Conservation (phyloP, 1,140 invertebrate genomes). For the Pseudachorutes palmiensis region DNA sequence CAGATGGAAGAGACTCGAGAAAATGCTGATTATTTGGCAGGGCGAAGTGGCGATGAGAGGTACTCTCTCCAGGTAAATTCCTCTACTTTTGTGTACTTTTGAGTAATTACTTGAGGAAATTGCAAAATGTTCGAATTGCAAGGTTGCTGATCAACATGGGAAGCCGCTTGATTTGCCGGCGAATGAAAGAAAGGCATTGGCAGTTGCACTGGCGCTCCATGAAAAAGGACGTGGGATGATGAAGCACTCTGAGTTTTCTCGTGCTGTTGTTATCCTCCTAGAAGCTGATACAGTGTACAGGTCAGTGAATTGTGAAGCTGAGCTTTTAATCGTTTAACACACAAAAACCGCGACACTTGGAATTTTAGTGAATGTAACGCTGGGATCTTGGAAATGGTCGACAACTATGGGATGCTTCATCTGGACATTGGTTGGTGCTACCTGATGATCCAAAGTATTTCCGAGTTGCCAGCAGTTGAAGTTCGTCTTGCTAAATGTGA, state of each 20-base stretch:
- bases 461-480: constrained; percentile 62
- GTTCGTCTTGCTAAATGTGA: constrained; percentile 56
- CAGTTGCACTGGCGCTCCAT: constrained; percentile 64
- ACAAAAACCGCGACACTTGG: too few species aligned
- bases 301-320: constrained; percentile 43
- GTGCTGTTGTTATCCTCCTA: constrained; percentile 60
- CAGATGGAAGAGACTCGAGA: constrained; percentile 41
- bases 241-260: constrained; percentile 55
- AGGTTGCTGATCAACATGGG: constrained; percentile 70
- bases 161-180: constrained; percentile 58
- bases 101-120: neutral
- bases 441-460: constrained; percentile 59
- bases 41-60: constrained; percentile 31
- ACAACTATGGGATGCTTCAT: constrained; percentile 60
- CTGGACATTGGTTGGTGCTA: constrained; percentile 80
- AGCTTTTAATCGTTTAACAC: too few species aligned
- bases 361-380: constrained; percentile 61
- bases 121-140: constrained; percentile 37
- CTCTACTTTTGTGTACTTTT: constrained; percentile 27
- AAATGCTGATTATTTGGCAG: constrained; percentile 45
- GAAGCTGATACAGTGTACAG: constrained; percentile 66
- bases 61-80: constrained; percentile 26
- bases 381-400: constrained; percentile 48
- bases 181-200: constrained; percentile 56
- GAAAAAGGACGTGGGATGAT: constrained; percentile 63